phyloP scores from a whole-genome alignment of 2,797 vertebrate species.

The Typhlichthys subterraneus region DNA sequence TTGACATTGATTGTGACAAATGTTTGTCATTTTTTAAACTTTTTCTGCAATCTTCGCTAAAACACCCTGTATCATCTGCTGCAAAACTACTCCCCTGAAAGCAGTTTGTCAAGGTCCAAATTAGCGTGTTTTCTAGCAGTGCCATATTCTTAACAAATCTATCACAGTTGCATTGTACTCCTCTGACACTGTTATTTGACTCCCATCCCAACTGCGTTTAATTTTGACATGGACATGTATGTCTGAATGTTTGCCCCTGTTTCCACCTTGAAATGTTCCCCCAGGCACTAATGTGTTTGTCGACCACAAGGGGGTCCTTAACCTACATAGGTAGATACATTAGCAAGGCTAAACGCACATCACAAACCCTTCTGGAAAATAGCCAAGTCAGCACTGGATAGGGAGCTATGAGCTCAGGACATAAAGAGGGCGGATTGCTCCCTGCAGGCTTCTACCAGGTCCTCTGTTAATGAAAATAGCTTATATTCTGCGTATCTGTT shows the following conservation, averaged over 20 bases:
- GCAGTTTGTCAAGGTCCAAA: constrained; percentile 12
- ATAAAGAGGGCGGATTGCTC: constrained; percentile 28
- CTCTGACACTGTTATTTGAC: constrained; percentile 48
- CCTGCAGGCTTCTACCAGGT: constrained; percentile 55
- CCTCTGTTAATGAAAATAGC: constrained; percentile 56
- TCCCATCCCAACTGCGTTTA: constrained; percentile 41
- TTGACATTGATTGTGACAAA: constrained; percentile 1
- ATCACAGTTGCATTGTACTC: constrained; percentile 28
- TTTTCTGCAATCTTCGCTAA: neutral
- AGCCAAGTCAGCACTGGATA: constrained; percentile 69
- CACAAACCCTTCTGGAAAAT: constrained; percentile 57
- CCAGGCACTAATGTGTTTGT: too few relatives aligned
- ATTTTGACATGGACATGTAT: constrained; percentile 23
- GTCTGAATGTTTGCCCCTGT: constrained; percentile 14
- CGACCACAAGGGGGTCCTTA: constrained; percentile 68
- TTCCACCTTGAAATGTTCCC: too few relatives aligned
- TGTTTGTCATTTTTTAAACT: neutral
- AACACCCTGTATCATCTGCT: neutral
- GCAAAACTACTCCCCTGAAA: neutral
- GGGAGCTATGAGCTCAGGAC: constrained; percentile 54
- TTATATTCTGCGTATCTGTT: constrained; percentile 38
- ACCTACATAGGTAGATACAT: constrained; percentile 79
- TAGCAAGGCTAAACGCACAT: constrained; percentile 68
- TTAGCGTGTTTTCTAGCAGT: constrained; percentile 9
- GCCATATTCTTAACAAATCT: constrained; percentile 34